Evolutionary conservation across 2,113 vertebrate species (phyloP), one percentile per base, ranked within the genome.

Genomic region (Trematomus loennbergii): DNA sequence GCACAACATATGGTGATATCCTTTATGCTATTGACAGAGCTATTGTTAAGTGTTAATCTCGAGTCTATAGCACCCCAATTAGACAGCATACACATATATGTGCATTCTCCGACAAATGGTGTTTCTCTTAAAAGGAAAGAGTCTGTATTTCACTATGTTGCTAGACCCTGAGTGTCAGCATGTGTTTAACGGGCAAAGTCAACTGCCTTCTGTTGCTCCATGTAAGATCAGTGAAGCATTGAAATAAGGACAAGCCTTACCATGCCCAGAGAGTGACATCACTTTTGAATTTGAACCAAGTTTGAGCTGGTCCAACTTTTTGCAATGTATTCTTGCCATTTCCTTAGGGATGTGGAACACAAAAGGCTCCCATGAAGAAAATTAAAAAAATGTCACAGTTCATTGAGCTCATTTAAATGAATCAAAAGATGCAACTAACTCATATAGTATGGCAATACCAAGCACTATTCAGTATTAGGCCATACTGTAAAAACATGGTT

Each of bases 361-460:
- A 92, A 90, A 93, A 87, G 83, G 81, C 86, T 73, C 79, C 88
- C 81, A 52, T 84, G 88, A 92, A 87, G 89, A 86, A 90, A 91
- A 92, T 93, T 87, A 91, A 89, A 82, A 90, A 90, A 88, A 87
- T 10, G 87, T 78, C 87, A 92, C 92, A 90, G 81, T 90, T 93
- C 89, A 55, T 81, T 92, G 92, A 86, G 84, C 90, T 90, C 80
- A 93, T 93, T 93, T 87, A 76, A 91, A 89, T 87, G 67, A 92
- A 90, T 89, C 84, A 89, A 85, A 87, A 89, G 79, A 86, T 89
- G 87, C 87, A 89, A 89, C 84, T 75, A 77, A 81, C 82, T 92
- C 79, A 81, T 85, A 83, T 36, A 68, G 62, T 73, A 79, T 73
- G 62, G 61, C 61, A 57, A 84, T 61, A 72, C 53, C 64, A 64